A percentile compares a stretch with the other conserved stretches of the same genome.
Evolutionary conservation across 2,888 invertebrate species (phyloP).

Genomic region (Chrysomela aeneicollis): DNA sequence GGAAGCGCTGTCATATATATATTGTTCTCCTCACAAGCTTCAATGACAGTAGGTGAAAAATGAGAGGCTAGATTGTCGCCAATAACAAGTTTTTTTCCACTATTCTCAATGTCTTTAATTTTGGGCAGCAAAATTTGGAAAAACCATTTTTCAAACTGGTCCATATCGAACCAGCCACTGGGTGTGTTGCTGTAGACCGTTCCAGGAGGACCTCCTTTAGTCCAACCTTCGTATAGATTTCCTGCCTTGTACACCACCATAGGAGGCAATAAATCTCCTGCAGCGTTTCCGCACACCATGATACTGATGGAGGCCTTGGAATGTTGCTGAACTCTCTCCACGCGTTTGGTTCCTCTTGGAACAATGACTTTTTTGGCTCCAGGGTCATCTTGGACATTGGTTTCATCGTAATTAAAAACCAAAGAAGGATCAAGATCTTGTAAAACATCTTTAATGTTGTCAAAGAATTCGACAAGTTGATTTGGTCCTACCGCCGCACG

Average conservation of each 20-base stretch:
- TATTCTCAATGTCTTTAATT: constrained; percentile 22
- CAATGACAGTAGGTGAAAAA: constrained; percentile 39
- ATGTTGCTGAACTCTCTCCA: constrained; percentile 49
- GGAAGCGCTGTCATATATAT: constrained; percentile 37
- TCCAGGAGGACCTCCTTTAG: constrained; percentile 28
- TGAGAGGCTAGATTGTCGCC: constrained; percentile 49
- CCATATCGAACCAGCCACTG: constrained; percentile 39
- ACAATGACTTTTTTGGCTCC: constrained; percentile 48
- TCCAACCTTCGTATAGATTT: constrained; percentile 37
- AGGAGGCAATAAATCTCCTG: constrained; percentile 48
- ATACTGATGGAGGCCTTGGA: constrained; percentile 49
- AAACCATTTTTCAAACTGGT: constrained; percentile 39
- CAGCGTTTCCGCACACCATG: constrained; percentile 52
- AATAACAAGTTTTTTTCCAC: constrained; percentile 42
- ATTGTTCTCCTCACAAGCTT: constrained; percentile 32
- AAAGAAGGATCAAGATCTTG: neutral
- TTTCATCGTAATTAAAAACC: constrained; percentile 49
- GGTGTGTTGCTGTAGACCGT: constrained; percentile 29
- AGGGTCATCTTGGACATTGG: constrained; percentile 54
- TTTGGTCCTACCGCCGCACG: constrained; percentile 18
- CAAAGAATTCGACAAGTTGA: too few relatives aligned
- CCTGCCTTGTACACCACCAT: constrained; percentile 52
- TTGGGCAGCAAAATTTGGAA: constrained; percentile 37
- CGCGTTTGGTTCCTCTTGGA: constrained; percentile 50
- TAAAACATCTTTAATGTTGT: constrained; percentile 20